Base-by-base conservation (phyloP, 2,113 vertebrate genomes). In the Odocoileus virginianus region DNA sequence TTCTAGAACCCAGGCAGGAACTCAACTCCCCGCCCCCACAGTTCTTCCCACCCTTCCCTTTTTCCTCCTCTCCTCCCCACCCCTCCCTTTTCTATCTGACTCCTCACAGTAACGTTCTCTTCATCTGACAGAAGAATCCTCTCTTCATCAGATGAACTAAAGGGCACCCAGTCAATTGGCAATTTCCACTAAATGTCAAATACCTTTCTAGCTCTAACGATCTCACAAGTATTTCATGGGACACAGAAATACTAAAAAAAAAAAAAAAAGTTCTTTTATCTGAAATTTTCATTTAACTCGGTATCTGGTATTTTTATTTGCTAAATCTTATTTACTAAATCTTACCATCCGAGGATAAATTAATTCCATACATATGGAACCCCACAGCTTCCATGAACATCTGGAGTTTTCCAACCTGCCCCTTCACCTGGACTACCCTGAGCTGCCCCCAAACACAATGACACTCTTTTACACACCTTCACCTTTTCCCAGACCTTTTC, bases 301-400 rank as follows among this genome's bases (percentile, higher is more conserved):
- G 19, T 27, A 16, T 13, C 40, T 3, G 57, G 33, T 36, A 28
- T 12, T 92, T 92, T n/a, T n/a, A 55, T 57, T 57, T 57, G 91
- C 60, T 92, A 40, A 55, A 25, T 17, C 17, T 67, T 82, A 33
- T 52, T 82, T 82, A 19, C n/a, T 52, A 82, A 23, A 23, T 23
- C 8, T 2, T 27, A 27, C 55, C 47, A 19, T 9, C 14, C 0
- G 9, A 27, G 40, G 21, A 10, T 23, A n/a, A 13, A 15, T 9
- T n/a, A 6, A 33, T 33, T 25, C 50, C 52, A 36, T 54, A 54
- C 30, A 7, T 54, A 5, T 14, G 33, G 50, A 82, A 54, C 12
- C 40, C 30, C 40, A 8, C 15, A 5, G 50, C 52, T 17, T 25
- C 61, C 0, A 0, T 8, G 52, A 19, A n/a, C 40, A 19, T 40